Conservation (phyloP, 23 tunicate species). For the Oikopleura dioica region DNA sequence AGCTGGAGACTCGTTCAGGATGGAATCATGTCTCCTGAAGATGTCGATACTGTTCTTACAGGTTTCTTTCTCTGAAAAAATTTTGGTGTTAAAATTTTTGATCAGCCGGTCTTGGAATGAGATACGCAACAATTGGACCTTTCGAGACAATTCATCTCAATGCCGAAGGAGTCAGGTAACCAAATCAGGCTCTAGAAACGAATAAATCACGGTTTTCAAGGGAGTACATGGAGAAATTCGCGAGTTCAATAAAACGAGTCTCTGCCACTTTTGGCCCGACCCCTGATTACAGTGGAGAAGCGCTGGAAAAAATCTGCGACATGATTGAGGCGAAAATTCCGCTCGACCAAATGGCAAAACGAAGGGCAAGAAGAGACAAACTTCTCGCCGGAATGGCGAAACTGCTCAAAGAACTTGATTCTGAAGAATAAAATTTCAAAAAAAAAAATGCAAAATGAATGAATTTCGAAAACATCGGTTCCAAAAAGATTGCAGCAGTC, state of each 20-base stretch:
- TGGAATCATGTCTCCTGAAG: conserved; percentile 57
- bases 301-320: conserved; percentile 17
- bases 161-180: conserved; percentile 37
- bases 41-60: conserved; percentile 71
- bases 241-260: conserved; percentile 38
- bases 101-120: background rate
- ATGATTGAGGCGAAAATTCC: conserved; percentile 18
- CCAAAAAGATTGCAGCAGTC: too few relatives aligned
- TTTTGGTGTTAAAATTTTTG: background rate
- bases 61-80: conserved; percentile 12
- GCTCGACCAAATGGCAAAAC: conserved; percentile 19
- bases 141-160: conserved; percentile 82
- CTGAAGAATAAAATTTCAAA: too few relatives aligned
- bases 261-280: conserved; percentile 36
- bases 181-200: background rate
- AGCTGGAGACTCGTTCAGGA: conserved; percentile 69
- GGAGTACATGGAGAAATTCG: conserved; percentile 66
- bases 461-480: too few relatives aligned
- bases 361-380: conserved; percentile 51
- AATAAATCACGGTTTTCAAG: conserved; percentile 10
- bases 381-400: conserved; percentile 50
- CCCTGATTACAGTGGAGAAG: conserved; percentile 39
- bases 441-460: too few relatives aligned
- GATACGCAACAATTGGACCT: conserved; percentile 95
- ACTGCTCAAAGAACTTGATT: conserved; percentile 22